These are phyloP conservation scores for Scortum barcoo DNA, from an alignment of 2,113 vertebrate genomes.

Conservation along the genomic window DNA sequence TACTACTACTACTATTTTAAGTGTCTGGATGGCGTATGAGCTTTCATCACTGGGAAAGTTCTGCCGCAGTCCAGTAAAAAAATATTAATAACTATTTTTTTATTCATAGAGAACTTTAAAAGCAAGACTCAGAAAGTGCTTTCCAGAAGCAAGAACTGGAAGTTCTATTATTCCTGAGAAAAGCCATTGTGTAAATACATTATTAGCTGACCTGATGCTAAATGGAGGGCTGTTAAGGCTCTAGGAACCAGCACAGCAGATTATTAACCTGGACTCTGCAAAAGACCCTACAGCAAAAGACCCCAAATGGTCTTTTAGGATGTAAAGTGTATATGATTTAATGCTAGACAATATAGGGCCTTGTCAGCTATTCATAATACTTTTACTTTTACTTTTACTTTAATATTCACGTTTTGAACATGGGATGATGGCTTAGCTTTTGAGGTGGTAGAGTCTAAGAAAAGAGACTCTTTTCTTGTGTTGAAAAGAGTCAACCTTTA, in stretches of 20 bases:
- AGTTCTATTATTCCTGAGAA: not conserved
- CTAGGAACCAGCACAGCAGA: not conserved
- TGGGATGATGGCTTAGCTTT: not conserved
- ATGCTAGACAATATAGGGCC: not conserved
- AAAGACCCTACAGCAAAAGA: not conserved
- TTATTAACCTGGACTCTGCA: not conserved
- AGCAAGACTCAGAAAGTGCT: not conserved
- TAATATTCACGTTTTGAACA: conserved; percentile 15
- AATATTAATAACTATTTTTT: conserved; percentile 3
- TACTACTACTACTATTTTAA: not conserved
- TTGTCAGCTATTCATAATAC: no score
- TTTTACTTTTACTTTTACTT: no score
- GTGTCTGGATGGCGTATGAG: not conserved
- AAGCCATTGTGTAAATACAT: not conserved
- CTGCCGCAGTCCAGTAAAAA: not conserved
- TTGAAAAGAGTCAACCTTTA: not conserved
- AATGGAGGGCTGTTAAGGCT: not conserved
- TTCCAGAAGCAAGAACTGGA: conserved; percentile 8
- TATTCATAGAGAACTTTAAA: not conserved
- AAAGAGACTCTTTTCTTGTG: no score
- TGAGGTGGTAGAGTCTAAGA: not conserved
- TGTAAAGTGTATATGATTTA: not conserved
- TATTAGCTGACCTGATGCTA: not conserved
- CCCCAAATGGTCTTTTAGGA: not conserved
- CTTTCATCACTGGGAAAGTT: not conserved